Percentiles rank a stretch among this genome's conserved stretches.
Conservation (phyloP, 2,797 vertebrate species). For the Telmatherina bonti region DNA sequence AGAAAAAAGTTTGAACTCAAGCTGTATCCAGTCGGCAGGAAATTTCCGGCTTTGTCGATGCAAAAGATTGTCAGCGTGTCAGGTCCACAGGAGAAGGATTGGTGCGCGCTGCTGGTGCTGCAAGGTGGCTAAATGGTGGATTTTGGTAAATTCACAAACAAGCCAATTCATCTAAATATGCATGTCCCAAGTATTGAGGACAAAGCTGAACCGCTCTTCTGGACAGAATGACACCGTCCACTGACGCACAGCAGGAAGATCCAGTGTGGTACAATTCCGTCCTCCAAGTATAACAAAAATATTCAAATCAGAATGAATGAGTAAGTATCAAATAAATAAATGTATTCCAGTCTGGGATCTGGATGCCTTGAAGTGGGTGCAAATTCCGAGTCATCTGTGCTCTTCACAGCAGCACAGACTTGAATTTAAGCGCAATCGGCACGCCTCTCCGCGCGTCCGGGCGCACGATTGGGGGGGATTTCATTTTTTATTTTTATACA, state of each 20-base stretch:
- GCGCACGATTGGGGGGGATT: slow-evolving; percentile 74
- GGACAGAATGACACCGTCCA: neutral
- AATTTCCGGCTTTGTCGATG: slow-evolving; percentile 17
- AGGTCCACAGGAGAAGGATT: slow-evolving; percentile 44
- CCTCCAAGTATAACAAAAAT: neutral
- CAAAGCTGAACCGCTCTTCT: neutral
- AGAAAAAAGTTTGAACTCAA: slow-evolving; percentile 39
- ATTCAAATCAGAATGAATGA: neutral
- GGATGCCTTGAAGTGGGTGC: neutral
- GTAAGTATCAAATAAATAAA: neutral
- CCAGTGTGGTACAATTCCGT: slow-evolving; percentile 52
- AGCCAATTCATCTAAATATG: slow-evolving; percentile 11
- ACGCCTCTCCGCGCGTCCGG: slow-evolving; percentile 72
- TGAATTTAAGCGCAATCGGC: slow-evolving; percentile 73
- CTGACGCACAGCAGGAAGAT: slow-evolving; percentile 50
- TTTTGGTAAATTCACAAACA: neutral
- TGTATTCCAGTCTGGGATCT: neutral
- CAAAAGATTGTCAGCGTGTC: slow-evolving; percentile 27
- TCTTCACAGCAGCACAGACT: slow-evolving; percentile 38
- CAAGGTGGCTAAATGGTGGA: slow-evolving; percentile 3
- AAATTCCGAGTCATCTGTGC: slow-evolving; percentile 50
- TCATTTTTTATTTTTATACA: slow-evolving; percentile 65
- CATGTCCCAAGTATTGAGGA: slow-evolving; percentile 14
- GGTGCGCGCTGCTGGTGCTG: slow-evolving; percentile 47
- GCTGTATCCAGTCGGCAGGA: slow-evolving; percentile 6